These are phyloP conservation scores for Malthinus flaveolus DNA, from an alignment of 2,888 invertebrate genomes.

Conservation along the genomic window DNA sequence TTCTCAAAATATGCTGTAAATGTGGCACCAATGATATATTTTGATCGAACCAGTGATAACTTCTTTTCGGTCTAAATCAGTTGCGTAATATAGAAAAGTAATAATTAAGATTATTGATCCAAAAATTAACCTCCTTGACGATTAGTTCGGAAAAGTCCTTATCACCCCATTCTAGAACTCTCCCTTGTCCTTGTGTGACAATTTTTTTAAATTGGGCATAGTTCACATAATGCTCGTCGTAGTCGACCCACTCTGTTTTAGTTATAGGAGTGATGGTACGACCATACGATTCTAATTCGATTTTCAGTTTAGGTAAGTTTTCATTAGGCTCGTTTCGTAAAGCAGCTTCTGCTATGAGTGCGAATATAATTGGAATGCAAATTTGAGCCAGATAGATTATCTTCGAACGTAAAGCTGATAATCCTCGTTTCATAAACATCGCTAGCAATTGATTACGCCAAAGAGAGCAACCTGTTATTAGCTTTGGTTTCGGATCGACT, in stretches of 20 bases:
- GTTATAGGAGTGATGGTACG: slow-evolving; percentile 48
- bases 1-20: slow-evolving; percentile 54
- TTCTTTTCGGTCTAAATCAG: slow-evolving; percentile 58
- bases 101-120: too few species aligned
- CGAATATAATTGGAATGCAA: too few species aligned
- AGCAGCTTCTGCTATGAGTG: too few species aligned
- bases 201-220: slow-evolving; percentile 46
- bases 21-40: slow-evolving; percentile 63
- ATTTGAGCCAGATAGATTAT: too few species aligned
- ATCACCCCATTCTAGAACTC: slow-evolving; percentile 25
- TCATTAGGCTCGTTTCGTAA: too few species aligned
- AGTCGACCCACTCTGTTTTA: slow-evolving; percentile 28
- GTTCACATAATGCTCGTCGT: slow-evolving; percentile 42
- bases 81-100: too few species aligned
- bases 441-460: too few species aligned
- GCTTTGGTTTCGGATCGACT: slow-evolving; percentile 39
- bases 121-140: too few species aligned
- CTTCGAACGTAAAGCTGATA: too few species aligned
- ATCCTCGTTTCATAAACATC: too few species aligned
- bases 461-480: slow-evolving; percentile 39
- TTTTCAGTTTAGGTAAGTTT: slow-evolving; percentile 59
- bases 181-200: slow-evolving; percentile 8
- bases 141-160: too few species aligned
- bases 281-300: slow-evolving; percentile 58
- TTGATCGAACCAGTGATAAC: slow-evolving; percentile 42